Conservation (phyloP, 2,113 vertebrate genomes). For the Coracopsis vasa region DNA sequence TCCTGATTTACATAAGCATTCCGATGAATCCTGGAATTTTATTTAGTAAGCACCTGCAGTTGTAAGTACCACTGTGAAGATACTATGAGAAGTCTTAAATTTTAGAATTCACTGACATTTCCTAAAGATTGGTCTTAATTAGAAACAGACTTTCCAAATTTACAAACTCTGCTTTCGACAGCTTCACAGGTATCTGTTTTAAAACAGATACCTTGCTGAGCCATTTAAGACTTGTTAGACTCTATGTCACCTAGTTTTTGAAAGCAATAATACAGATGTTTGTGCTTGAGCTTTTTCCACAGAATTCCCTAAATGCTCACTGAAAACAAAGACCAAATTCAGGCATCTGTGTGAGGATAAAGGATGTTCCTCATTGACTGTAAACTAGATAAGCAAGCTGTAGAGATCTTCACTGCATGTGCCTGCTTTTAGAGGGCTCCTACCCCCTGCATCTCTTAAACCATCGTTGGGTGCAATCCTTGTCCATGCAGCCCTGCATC, state of each 20-base stretch:
- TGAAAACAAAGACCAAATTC: background rate
- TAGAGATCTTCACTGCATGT: rapidly evolving
- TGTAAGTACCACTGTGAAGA: background rate
- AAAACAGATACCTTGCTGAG: background rate
- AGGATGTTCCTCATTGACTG: background rate
- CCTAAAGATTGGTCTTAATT: background rate
- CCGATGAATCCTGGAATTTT: background rate
- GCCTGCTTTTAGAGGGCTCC: background rate
- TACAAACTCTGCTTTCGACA: background rate
- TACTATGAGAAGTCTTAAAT: background rate
- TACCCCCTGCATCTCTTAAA: background rate
- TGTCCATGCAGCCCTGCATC: background rate
- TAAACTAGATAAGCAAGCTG: background rate
- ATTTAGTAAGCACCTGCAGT: background rate
- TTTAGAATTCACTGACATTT: background rate
- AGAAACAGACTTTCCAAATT: background rate
- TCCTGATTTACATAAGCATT: background rate
- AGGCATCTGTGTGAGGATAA: background rate
- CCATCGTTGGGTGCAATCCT: rapidly evolving
- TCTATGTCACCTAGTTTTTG: background rate
- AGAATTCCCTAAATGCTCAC: background rate
- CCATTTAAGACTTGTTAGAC: background rate
- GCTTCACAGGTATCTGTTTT: background rate
- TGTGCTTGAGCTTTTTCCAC: background rate
- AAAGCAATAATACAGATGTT: background rate